A percentile compares a stretch with the other conserved stretches of the same genome.
These are phyloP conservation scores for Pinctada fucata DNA, from an alignment of 2,888 invertebrate genomes.

Conservation along the genomic window DNA sequence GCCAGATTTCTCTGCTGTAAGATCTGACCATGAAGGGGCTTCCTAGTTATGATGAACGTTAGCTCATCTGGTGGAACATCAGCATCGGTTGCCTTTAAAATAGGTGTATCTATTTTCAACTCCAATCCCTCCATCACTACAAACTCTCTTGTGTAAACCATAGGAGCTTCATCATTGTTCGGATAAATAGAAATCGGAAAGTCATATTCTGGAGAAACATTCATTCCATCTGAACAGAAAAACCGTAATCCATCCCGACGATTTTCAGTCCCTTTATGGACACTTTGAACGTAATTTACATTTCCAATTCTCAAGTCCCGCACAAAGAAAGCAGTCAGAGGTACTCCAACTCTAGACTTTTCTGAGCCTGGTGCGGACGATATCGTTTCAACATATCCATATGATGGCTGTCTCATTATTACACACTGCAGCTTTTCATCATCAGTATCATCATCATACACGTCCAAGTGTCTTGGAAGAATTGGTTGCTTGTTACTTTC, in stretches of 20 bases:
- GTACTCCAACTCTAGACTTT: conserved; percentile 67
- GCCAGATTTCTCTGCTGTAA: conserved; percentile 67
- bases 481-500: conserved; percentile 72
- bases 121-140: conserved; percentile 76
- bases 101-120: conserved; percentile 74
- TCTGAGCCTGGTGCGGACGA: conserved; percentile 74
- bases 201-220: conserved; percentile 63
- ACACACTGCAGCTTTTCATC: conserved; percentile 71
- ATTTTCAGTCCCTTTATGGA: conserved; percentile 75
- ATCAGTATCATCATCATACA: conserved; percentile 72
- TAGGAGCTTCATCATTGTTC: conserved; percentile 75
- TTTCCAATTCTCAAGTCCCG: conserved; percentile 66
- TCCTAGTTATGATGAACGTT: conserved; percentile 67
- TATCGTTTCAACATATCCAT: conserved; percentile 75
- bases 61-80: conserved; percentile 73
- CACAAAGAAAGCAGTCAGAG: conserved; percentile 72
- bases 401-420: conserved; percentile 68
- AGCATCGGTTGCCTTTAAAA: conserved; percentile 72
- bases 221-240: conserved; percentile 75
- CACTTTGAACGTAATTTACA: conserved; percentile 76
- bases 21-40: conserved; percentile 71
- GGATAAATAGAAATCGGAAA: conserved; percentile 72
- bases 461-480: conserved; percentile 64
- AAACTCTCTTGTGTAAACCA: conserved; percentile 73
- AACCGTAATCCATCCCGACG: conserved; percentile 69